Conservation (phyloP, 2,113 vertebrate genomes). For the Corythoichthys haematopterus region DNA sequence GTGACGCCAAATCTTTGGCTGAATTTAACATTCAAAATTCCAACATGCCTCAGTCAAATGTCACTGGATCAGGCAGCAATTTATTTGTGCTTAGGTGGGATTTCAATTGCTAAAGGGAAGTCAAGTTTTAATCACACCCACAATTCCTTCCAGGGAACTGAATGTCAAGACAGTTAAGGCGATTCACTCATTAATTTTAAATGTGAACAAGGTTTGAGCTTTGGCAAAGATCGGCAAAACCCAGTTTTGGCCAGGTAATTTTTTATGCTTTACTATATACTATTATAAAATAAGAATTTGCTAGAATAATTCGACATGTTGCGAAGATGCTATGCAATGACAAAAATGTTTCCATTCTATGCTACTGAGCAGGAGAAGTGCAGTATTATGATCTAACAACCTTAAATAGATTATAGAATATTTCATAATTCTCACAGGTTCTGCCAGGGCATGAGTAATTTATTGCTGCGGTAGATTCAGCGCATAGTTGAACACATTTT, state of each 20-base stretch:
- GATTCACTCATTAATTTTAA: background rate
- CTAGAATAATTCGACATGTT: background rate
- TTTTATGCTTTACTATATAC: background rate
- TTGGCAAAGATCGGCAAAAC: background rate
- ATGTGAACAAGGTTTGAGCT: background rate
- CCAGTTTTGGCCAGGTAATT: background rate
- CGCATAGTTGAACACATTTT: background rate
- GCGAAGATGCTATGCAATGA: background rate
- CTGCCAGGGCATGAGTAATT: background rate
- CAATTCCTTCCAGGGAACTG: background rate
- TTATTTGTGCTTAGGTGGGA: constrained; percentile 2
- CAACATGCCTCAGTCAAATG: background rate
- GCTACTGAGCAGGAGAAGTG: background rate
- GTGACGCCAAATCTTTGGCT: background rate
- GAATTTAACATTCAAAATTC: background rate
- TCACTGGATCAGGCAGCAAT: background rate
- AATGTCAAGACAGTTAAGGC: background rate
- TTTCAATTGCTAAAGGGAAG: background rate
- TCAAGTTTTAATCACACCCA: background rate
- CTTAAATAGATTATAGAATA: background rate
- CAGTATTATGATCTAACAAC: background rate
- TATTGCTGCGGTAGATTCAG: background rate
- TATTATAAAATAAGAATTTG: background rate
- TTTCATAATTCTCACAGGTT: background rate
- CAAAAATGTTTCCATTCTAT: background rate